Percentiles rank a stretch among this genome's conserved stretches.
Conservation (phyloP, 2,888 invertebrate genomes). For the Platycheirus rosarum region DNA sequence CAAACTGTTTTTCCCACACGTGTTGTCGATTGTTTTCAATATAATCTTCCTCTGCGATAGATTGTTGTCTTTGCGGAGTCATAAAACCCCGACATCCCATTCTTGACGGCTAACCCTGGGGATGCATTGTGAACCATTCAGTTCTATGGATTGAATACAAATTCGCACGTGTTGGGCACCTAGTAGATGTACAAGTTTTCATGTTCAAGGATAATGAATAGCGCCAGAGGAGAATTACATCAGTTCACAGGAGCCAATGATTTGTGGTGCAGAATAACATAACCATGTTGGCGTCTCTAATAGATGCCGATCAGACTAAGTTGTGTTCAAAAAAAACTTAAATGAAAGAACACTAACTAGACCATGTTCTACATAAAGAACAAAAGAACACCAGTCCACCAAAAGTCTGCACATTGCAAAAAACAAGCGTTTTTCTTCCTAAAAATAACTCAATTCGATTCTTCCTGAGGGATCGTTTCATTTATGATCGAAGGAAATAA, state of each 20-base stretch:
- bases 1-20: slow-evolving; percentile 60
- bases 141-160: background rate
- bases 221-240: slow-evolving; percentile 62
- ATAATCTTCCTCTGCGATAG: slow-evolving; percentile 30
- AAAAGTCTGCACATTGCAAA: slow-evolving; percentile 55
- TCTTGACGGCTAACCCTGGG: background rate
- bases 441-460: slow-evolving; percentile 23
- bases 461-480: background rate
- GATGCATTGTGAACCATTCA: background rate
- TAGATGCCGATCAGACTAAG: slow-evolving; percentile 16
- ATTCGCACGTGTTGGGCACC: slow-evolving; percentile 56
- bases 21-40: slow-evolving; percentile 63
- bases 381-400: slow-evolving; percentile 14
- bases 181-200: slow-evolving; percentile 7
- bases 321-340: slow-evolving; percentile 14
- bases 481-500: slow-evolving; percentile 21
- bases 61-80: slow-evolving; percentile 38
- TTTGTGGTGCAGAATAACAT: too few species aligned
- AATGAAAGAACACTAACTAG: slow-evolving; percentile 12
- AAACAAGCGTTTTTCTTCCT: slow-evolving; percentile 6
- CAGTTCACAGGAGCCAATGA: slow-evolving; percentile 32
- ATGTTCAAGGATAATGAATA: slow-evolving; percentile 30
- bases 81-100: slow-evolving; percentile 50
- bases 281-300: slow-evolving; percentile 7
- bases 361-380: slow-evolving; percentile 40